These are phyloP conservation scores for Adelosebastes latens DNA, from an alignment of 2,797 vertebrate species.

Conservation along the genomic window DNA sequence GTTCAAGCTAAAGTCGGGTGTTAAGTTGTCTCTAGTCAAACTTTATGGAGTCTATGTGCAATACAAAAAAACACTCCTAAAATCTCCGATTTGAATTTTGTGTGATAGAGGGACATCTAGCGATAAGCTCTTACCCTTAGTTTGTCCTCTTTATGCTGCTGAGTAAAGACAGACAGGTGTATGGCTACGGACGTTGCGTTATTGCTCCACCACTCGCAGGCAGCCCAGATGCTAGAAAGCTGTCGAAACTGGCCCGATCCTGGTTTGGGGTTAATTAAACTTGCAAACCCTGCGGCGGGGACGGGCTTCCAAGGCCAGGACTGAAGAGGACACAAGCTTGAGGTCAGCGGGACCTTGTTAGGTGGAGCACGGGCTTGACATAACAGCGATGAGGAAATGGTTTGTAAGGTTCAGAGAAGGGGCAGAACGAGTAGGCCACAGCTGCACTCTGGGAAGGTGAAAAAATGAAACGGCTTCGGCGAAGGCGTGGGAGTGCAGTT, in stretches of 20 bases:
- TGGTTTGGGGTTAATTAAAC: conserved; percentile 84
- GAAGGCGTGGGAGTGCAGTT: conserved; percentile 49
- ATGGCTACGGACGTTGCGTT: conserved; percentile 15
- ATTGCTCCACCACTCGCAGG: conserved; percentile 56
- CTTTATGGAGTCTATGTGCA: not conserved
- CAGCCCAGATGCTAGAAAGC: conserved; percentile 74
- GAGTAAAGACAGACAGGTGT: conserved; percentile 38
- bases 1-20: not conserved
- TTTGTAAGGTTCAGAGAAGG: conserved; percentile 64
- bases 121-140: conserved; percentile 22
- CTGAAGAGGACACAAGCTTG: conserved; percentile 68
- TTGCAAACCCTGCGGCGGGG: conserved; percentile 69
- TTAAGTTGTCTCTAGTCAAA: not conserved
- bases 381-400: conserved; percentile 69
- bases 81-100: not conserved
- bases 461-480: conserved; percentile 57
- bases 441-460: conserved; percentile 63
- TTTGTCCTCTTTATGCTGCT: conserved; percentile 19
- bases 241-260: conserved; percentile 65
- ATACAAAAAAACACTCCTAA: not conserved
- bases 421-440: conserved; percentile 57
- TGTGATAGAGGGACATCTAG: conserved; percentile 15
- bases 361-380: conserved; percentile 71
- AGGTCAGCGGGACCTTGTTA: conserved; percentile 80
- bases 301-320: conserved; percentile 63